A percentile compares a stretch with the other conserved stretches of the same genome.
Evolutionary conservation across 2,113 vertebrate species (phyloP).

Genomic region (Oryzias curvinotus): DNA sequence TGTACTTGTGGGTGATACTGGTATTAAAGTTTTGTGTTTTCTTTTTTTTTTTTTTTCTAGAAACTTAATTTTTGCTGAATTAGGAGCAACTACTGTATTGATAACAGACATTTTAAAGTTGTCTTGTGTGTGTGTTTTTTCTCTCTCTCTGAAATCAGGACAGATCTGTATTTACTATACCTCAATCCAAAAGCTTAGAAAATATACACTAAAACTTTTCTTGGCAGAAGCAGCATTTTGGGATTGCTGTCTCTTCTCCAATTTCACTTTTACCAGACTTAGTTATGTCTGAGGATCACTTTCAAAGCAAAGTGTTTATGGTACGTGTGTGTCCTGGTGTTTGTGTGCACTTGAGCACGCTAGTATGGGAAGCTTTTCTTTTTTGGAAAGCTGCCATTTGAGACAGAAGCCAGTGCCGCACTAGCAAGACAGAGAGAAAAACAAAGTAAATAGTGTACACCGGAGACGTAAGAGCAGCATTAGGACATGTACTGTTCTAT

Average conservation of each 20-base stretch:
- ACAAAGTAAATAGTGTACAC: slow-evolving; percentile 61
- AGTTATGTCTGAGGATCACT: slow-evolving; percentile 56
- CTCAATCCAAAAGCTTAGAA: slow-evolving; percentile 34
- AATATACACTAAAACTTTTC: slow-evolving; percentile 33
- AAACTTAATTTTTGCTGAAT: too few relatives aligned
- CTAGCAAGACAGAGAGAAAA: slow-evolving; percentile 47
- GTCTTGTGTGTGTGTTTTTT: slow-evolving; percentile 1
- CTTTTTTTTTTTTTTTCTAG: too few relatives aligned
- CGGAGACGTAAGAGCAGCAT: slow-evolving; percentile 27
- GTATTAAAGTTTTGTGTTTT: too few relatives aligned
- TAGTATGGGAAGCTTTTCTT: slow-evolving; percentile 53
- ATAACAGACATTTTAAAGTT: not conserved
- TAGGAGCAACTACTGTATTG: not conserved
- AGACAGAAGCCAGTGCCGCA: slow-evolving; percentile 47
- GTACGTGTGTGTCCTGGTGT: slow-evolving; percentile 22
- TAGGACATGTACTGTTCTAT: slow-evolving; percentile 3
- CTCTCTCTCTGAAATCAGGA: slow-evolving; percentile 15
- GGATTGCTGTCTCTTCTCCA: slow-evolving; percentile 33
- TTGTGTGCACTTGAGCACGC: slow-evolving; percentile 25
- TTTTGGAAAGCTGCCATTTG: slow-evolving; percentile 51
- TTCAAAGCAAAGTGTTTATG: slow-evolving; percentile 32
- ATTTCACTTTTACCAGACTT: slow-evolving; percentile 48
- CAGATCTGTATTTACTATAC: slow-evolving; percentile 21
- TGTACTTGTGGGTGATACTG: too few relatives aligned
- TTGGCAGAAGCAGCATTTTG: slow-evolving; percentile 39